Conservation (phyloP, 2,888 invertebrate species). For the Cryptocheilus praepositus region DNA sequence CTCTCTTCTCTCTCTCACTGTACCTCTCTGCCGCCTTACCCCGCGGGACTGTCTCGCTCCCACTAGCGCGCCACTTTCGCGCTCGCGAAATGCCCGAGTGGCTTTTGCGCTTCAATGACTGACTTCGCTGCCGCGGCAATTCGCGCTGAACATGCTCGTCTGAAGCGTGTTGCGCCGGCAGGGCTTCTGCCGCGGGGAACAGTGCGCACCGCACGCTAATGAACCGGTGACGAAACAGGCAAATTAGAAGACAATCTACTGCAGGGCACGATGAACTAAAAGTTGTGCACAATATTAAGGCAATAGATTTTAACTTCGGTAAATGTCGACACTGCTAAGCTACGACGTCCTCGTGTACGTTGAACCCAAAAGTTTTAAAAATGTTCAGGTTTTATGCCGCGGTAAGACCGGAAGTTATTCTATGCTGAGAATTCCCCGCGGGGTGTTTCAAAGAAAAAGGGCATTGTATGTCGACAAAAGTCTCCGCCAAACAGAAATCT, state of each 20-base stretch:
- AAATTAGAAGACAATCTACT: too few relatives aligned
- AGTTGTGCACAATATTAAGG: too few relatives aligned
- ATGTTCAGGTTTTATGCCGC: neutral
- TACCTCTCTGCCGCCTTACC: conserved; percentile 13
- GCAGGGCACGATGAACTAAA: too few relatives aligned
- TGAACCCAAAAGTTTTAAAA: neutral
- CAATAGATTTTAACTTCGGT: too few relatives aligned
- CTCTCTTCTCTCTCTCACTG: conserved; percentile 28
- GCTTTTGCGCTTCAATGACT: conserved; percentile 42
- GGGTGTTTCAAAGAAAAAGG: conserved; percentile 30
- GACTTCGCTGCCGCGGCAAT: conserved; percentile 17
- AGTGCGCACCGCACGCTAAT: too few relatives aligned
- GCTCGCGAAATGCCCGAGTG: conserved; percentile 33
- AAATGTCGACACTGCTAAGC: too few relatives aligned
- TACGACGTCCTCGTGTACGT: too few relatives aligned
- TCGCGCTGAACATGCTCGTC: conserved; percentile 6
- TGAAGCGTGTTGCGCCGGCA: too few relatives aligned
- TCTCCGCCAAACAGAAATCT: conserved; percentile 20
- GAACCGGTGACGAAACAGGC: too few relatives aligned
- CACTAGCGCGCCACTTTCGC: conserved; percentile 12
- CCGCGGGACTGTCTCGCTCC: neutral
- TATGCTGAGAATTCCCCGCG: neutral
- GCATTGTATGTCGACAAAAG: conserved; percentile 22
- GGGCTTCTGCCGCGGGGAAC: too few relatives aligned
- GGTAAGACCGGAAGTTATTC: neutral